phyloP scores from a whole-genome alignment of 1,140 invertebrate species.

The Xylocopa sonorina region DNA sequence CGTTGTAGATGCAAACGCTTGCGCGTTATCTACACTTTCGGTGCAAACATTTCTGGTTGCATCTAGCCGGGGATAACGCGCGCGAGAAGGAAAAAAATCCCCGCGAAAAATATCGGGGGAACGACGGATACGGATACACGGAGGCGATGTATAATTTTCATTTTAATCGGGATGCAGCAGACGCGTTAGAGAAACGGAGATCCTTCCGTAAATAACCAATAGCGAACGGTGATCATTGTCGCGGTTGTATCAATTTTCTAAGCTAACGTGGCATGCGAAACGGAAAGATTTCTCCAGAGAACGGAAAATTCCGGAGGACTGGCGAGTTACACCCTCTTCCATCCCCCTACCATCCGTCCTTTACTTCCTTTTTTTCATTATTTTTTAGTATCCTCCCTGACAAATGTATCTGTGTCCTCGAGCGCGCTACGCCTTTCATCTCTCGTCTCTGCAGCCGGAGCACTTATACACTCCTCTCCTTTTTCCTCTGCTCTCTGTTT shows the following conservation, averaged over 20 bases:
- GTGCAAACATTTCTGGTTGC: background rate
- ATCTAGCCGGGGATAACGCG: too few species aligned
- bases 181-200: background rate
- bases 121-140: background rate
- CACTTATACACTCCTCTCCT: conserved; percentile 77
- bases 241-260: conserved; percentile 21
- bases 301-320: conserved; percentile 53
- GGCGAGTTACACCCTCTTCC: conserved; percentile 21
- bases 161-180: background rate
- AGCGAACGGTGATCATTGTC: conserved; percentile 13
- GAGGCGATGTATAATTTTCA: background rate
- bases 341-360: background rate
- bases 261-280: conserved; percentile 13
- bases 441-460: conserved; percentile 77
- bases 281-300: conserved; percentile 54
- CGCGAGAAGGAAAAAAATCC: background rate
- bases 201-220: conserved; percentile 2
- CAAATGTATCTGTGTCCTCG: conserved; percentile 80
- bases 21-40: background rate
- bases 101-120: background rate
- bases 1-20: conserved; percentile 29
- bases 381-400: conserved; percentile 76
- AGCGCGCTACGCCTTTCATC: conserved; percentile 79
- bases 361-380: conserved; percentile 69
- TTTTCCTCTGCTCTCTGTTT: conserved; percentile 38